Evolutionary conservation across 2,888 invertebrate genomes (phyloP).

Genomic region (Onthophagus sagittarius): DNA sequence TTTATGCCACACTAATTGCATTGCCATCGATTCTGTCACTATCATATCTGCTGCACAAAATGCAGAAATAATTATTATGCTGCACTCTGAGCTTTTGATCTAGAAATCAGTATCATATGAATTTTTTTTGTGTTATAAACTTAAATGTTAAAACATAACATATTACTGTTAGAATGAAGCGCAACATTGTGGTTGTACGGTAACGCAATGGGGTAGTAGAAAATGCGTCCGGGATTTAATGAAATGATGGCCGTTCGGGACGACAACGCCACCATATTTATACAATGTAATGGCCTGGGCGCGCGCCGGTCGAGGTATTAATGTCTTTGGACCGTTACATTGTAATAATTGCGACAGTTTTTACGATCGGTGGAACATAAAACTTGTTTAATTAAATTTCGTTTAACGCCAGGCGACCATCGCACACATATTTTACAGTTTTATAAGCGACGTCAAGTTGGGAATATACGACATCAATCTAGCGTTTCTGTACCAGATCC

Average conservation of each 20-base stretch:
- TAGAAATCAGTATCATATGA: too few relatives aligned
- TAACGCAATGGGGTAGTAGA: not conserved
- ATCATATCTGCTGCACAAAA: too few relatives aligned
- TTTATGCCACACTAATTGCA: too few relatives aligned
- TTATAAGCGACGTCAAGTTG: slow-evolving; percentile 9
- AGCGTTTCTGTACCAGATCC: too few relatives aligned
- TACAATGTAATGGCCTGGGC: slow-evolving; percentile 23
- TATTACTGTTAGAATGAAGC: not conserved
- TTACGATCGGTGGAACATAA: slow-evolving; percentile 46
- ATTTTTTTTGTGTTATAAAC: not conserved
- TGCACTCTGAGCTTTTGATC: not conserved
- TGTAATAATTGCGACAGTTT: slow-evolving; percentile 46
- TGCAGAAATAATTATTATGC: not conserved
- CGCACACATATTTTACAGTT: slow-evolving; percentile 39
- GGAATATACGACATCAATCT: too few relatives aligned
- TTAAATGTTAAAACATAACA: not conserved
- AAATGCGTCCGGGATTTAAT: slow-evolving; percentile 9
- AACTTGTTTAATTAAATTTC: slow-evolving; percentile 50
- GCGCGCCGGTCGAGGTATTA: slow-evolving; percentile 44
- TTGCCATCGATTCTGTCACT: too few relatives aligned
- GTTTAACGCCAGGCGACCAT: slow-evolving; percentile 38
- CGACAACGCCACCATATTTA: not conserved
- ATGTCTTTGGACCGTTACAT: slow-evolving; percentile 42
- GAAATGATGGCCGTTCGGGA: not conserved
- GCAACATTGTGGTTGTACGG: not conserved